These are phyloP conservation scores for Sepioteuthis lessoniana DNA, from an alignment of 2,888 invertebrate species.

Conservation along the genomic window DNA sequence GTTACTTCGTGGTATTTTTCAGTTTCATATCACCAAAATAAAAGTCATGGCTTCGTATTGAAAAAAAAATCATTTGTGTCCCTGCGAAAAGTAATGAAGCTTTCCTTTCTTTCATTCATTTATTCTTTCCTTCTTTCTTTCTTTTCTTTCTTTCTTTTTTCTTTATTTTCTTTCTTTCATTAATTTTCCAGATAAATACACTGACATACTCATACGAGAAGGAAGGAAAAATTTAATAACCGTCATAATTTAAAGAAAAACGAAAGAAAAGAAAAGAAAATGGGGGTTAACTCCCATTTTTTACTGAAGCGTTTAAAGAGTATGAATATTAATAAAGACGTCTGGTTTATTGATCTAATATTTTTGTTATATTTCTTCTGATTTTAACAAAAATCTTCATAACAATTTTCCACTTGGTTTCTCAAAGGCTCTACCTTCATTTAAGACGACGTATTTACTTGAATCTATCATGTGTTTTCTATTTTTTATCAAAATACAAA, in stretches of 20 bases:
- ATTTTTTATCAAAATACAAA: not conserved
- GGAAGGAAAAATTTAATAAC: not conserved
- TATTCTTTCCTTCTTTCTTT: not conserved
- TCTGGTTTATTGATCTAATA: not conserved
- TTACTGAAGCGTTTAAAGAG: not conserved
- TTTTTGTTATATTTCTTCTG: not conserved
- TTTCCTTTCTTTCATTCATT: not conserved
- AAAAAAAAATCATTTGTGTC: not conserved
- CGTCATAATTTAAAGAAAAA: not conserved
- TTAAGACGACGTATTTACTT: not conserved
- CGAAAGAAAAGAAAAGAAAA: not conserved
- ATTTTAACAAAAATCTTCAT: not conserved
- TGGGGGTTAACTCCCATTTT: not conserved
- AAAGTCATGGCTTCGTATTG: not conserved
- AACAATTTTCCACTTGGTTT: not conserved
- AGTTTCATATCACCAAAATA: not conserved
- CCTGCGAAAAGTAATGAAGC: not conserved
- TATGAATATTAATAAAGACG: not conserved
- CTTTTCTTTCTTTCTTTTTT: not conserved
- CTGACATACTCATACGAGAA: not conserved
- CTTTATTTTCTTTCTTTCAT: not conserved
- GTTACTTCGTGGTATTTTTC: not conserved
- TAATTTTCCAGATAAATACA: not conserved
- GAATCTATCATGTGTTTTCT: not conserved
- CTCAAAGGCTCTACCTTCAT: conserved; percentile 11